Evolutionary conservation across 2,888 invertebrate species (phyloP).

Genomic region (Xestia ashworthii): DNA sequence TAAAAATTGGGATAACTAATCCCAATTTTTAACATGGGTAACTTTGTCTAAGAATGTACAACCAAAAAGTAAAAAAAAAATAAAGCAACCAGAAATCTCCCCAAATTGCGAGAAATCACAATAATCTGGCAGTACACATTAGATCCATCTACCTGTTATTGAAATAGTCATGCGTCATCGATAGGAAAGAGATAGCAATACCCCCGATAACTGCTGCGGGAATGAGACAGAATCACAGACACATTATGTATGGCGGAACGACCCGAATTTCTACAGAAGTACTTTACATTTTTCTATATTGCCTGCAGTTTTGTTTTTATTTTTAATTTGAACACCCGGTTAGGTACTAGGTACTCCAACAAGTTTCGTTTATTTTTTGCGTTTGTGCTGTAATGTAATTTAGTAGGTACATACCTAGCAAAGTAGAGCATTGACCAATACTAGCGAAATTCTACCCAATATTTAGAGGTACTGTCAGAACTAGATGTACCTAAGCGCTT

Average conservation of each 20-base stretch:
- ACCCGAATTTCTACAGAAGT: constrained; percentile 12
- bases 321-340: background rate
- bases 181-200: constrained; percentile 35
- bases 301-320: background rate
- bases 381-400: background rate
- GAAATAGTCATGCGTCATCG: constrained; percentile 66
- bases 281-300: background rate
- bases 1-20: background rate
- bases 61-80: background rate
- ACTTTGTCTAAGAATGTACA: too few species aligned
- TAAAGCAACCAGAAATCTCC: constrained; percentile 9
- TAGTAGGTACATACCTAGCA: background rate
- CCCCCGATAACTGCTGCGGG: constrained; percentile 36
- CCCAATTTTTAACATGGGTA: too few species aligned
- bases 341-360: background rate
- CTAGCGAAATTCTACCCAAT: background rate
- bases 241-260: background rate
- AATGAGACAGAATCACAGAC: constrained; percentile 33
- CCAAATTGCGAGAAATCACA: background rate
- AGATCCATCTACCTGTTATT: constrained; percentile 55
- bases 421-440: background rate
- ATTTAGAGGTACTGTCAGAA: too few species aligned
- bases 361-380: background rate
- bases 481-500: background rate
- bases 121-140: constrained; percentile 30